Conservation (phyloP, 2,888 invertebrate genomes). For the Anthophora plumipes region DNA sequence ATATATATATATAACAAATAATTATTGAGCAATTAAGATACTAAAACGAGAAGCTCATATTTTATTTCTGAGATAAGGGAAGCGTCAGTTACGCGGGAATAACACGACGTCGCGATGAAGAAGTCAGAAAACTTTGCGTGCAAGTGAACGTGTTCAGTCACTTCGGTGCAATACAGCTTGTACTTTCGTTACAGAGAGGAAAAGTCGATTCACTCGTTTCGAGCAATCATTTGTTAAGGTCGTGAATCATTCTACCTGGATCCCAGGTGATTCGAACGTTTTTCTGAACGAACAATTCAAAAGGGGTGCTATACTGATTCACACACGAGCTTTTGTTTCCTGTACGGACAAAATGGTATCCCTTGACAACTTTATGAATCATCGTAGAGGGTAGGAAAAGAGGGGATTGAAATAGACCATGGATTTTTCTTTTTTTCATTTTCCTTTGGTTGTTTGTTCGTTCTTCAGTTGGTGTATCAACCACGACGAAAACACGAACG, state of each 20-base stretch:
- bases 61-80: no score
- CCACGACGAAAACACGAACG: slow-evolving; percentile 16
- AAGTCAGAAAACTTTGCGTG: no score
- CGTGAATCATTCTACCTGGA: slow-evolving; percentile 49
- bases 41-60: no score
- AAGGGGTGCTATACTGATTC: slow-evolving; percentile 36
- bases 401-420: slow-evolving; percentile 36
- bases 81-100: no score
- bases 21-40: no score
- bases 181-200: not conserved
- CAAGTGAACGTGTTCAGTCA: no score
- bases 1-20: no score
- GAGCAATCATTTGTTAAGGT: not conserved
- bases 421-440: not conserved
- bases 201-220: not conserved
- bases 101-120: no score
- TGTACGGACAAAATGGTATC: slow-evolving; percentile 49
- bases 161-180: not conserved
- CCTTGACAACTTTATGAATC: slow-evolving; percentile 67
- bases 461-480: slow-evolving; percentile 36
- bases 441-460: not conserved
- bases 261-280: slow-evolving; percentile 45
- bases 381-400: slow-evolving; percentile 36
- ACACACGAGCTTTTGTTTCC: slow-evolving; percentile 43
- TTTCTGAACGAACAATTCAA: slow-evolving; percentile 28